Conservation (phyloP, 2,113 vertebrate species). For the Chaetodon auriga region DNA sequence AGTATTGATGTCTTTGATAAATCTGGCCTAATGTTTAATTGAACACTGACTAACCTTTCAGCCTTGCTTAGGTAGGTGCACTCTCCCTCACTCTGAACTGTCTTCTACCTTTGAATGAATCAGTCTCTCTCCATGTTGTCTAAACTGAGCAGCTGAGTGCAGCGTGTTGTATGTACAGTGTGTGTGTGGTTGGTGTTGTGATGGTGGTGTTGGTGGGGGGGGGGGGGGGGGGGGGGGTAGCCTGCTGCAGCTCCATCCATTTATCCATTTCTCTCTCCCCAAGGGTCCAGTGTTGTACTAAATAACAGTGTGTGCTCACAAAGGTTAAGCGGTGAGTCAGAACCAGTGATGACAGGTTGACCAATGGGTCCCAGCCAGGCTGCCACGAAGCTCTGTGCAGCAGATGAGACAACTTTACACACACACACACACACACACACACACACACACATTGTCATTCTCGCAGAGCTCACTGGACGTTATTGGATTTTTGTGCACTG, state of each 20-base stretch:
- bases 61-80: neutral
- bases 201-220: neutral
- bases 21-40: no score
- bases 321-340: slow-evolving; percentile 82
- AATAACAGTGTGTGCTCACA: slow-evolving; percentile 66
- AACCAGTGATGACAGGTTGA: slow-evolving; percentile 74
- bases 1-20: neutral
- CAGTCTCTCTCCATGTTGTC: neutral
- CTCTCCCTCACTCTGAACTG: neutral
- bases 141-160: neutral
- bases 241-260: slow-evolving; percentile 46
- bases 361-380: slow-evolving; percentile 62
- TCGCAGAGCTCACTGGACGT: slow-evolving; percentile 26
- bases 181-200: slow-evolving; percentile 6
- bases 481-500: slow-evolving; percentile 44
- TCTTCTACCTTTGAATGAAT: slow-evolving; percentile 26
- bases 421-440: slow-evolving; percentile 26
- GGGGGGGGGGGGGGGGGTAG: neutral
- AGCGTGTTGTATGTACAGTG: slow-evolving; percentile 3
- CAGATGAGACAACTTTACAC: slow-evolving; percentile 45
- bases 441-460: slow-evolving; percentile 34
- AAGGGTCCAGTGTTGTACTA: slow-evolving; percentile 62
- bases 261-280: slow-evolving; percentile 56
- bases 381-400: slow-evolving; percentile 48
- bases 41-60: neutral